These are phyloP conservation scores for Malurus cyaneus DNA, from an alignment of 2,113 vertebrate species.

Conservation along the genomic window DNA sequence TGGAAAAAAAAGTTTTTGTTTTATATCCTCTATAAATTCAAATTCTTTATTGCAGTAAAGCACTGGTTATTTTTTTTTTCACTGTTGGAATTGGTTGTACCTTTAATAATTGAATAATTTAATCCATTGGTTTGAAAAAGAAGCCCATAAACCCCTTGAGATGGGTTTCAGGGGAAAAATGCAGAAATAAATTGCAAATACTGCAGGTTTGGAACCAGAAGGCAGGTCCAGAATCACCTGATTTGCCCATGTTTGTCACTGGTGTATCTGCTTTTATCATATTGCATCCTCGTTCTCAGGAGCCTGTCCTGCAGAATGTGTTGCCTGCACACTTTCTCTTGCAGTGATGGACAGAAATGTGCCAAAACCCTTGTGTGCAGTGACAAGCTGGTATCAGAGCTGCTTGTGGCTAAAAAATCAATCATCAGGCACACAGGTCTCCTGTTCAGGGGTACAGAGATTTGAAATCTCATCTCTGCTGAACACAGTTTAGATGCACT, in stretches of 20 bases:
- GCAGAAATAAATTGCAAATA: not conserved
- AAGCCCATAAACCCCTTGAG: not conserved
- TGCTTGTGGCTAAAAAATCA: not conserved
- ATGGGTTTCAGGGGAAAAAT: not conserved
- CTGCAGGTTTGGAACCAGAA: not conserved
- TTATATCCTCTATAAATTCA: not conserved
- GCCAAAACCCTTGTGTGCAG: not conserved
- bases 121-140: not conserved
- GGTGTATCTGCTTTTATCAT: not conserved
- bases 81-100: not conserved
- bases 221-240: not conserved
- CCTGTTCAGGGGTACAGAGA: not conserved
- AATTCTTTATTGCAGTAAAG: not conserved
- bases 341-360: not conserved
- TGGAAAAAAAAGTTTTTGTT: not conserved
- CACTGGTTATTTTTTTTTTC: not conserved
- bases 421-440: not conserved
- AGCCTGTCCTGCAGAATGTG: not conserved
- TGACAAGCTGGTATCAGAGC: not conserved
- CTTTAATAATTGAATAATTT: not conserved
- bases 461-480: not conserved
- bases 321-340: not conserved
- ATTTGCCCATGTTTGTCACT: not conserved
- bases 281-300: not conserved
- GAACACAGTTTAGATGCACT: not conserved